Base-by-base conservation (phyloP, 2,113 vertebrate species). In the Tautogolabrus adspersus region DNA sequence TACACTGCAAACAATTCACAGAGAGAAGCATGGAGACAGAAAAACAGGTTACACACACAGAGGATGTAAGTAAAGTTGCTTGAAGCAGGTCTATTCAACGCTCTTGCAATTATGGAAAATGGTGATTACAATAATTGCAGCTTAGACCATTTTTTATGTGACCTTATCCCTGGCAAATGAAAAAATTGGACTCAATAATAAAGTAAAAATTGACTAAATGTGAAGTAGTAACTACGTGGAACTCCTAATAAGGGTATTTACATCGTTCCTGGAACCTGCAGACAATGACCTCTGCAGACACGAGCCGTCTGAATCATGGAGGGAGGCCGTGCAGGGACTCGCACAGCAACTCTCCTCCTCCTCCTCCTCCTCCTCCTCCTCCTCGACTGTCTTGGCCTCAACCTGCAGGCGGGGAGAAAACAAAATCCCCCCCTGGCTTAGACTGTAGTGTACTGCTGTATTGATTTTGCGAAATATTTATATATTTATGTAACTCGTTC, bases 311-410 rank as follows among this genome's bases (percentile, higher is more conserved):
- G 70, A 73, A 52, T 60, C 82, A 67, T 49, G 57, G 52, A 58
- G 72, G n/a, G 59, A 73, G 75, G 34, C 76, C 66, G 83, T 69
- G 60, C 58, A 44, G 49, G 80, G 68, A 58, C 64, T 77, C 2
- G 34, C 51, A 62, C 38, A 65, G 60, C 21, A 38, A 62, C 65
- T 59, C 58, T 54, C 46, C 38, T 86, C 72, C 60, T 64, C 90
- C 69, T 94, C 91, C 22, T n/a, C n/a, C n/a, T 26, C 26, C 58
- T 54, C 46, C 38, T 86, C 72, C 61, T 64, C 90, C 70, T 94
- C 91, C 22, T 93, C 90, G n/a, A 91, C 87, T 23, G 81, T 88
- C 80, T 88, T 81, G 47, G 89, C 91, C 80, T 92, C 82, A 57
- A 90, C 81, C 91, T 93, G 67, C 77, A 55, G 40, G 54, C 38